Evolutionary conservation across 2,797 vertebrate genomes (phyloP), one percentile per base, ranked within the genome.

Genomic region (Rhinatrema bivittatum): DNA sequence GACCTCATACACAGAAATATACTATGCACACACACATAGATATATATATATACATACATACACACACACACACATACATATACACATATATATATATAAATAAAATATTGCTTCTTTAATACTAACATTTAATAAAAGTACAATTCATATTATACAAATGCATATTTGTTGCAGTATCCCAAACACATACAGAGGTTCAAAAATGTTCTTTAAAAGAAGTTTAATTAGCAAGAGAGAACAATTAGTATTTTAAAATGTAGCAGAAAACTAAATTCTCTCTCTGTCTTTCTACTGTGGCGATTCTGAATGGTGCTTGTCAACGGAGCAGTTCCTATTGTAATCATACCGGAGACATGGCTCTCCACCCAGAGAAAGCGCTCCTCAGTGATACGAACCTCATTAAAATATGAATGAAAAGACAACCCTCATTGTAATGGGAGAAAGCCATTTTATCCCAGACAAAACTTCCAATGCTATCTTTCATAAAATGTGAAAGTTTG

Each of bases 291-390:
- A 79, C 85, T 79, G 62, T 61, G 68, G 82, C 75, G 72, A 69
- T 66, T 64, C 67, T 90, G 85, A 94, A 95, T 89, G 76, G 90
- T 78, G 72, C 83, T 87, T 87, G 86, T 93, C 90, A 90, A 79
- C 90, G 90, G 90, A 76, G 78, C 81, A 48, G 79, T 82, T 86
- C 78, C 87, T 79, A 89, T 94, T 90, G 86, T 84, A 65, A 67
- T 72, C 63, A 68, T 68, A 46, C 61, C 41, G 69, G 66, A 78
- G 67, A 68, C 56, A 44, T 58, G 77, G 78, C 68, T 51, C 76
- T 84, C 71, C 62, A 58, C 68, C 65, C 66, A 77, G 77, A 86
- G 84, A 84, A 83, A 86, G 77, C 78, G 85, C 86, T 85, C 78
- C 86, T 85, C 78, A 68, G 87, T 83, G 90, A 91, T 88, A 84